Evolutionary conservation across 2,797 vertebrate genomes (phyloP), one percentile per base, ranked within the genome.

Genomic region (Enteromius argenteus): DNA sequence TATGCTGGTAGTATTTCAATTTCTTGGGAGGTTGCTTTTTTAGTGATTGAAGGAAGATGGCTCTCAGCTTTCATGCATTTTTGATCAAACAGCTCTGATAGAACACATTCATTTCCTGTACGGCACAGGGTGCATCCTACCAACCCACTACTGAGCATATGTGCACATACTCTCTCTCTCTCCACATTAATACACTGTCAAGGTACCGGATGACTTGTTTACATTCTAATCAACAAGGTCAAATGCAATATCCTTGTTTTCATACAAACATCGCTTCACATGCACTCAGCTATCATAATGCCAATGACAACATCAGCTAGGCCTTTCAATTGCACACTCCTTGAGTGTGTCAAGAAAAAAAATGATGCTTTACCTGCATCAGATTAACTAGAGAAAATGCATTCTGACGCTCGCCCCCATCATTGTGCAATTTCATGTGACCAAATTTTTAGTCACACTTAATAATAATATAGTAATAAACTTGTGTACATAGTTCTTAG

Each of bases 51-150:
- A 89, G 83, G 87, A 83, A 80, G 84, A 69, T 17, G 13, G 37
- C 35, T 83, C 78, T 86, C 81, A 81, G 66, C 64, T 60, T 86
- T 90, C 87, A 84, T 91, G 73, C 58, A 86, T 71, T 87, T 88
- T 92, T 91, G 73, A 92, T 87, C 79, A 75, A 84, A 83, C 53
- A 71, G 73, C 30, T 85, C 77, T 84, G 73, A 87, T 67, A 46
- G 67, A 62, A 76, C 83, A 11, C 74, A 62, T 87, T 88, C 62
- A 86, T 68, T 53, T 83, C 23, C 46, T 81, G 10, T 32, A 66
- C 15, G 0, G 32, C 80, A 77, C 77, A 15, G 15, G 14, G 15
- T 60, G 73, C 77, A 66, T 84, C 79, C 17, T 71, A 80, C n/a
- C 73, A 77, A 60, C 46, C 53, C 19, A 37, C 76, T 30, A n/a